Conservation (phyloP, 2,113 vertebrate species). For the Etheostoma cragini region DNA sequence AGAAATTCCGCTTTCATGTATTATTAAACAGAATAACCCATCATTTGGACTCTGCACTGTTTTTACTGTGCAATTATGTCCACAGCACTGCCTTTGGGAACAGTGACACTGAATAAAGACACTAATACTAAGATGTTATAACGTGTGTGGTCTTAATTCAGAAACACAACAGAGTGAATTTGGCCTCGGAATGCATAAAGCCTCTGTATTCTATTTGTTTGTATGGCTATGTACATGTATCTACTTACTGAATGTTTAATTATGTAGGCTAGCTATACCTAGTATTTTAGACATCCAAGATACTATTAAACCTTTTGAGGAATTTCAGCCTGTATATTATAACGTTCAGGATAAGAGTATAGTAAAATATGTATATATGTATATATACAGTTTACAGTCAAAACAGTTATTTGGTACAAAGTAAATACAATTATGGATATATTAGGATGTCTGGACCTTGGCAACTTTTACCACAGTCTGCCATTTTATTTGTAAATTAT, state of each 20-base stretch:
- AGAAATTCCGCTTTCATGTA: conserved; percentile 68
- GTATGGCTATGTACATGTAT: neutral
- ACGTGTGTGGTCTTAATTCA: neutral
- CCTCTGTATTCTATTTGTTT: neutral
- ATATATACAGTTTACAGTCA: neutral
- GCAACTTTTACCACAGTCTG: neutral
- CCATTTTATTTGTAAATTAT: neutral
- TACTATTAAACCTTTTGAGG: neutral
- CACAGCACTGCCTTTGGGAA: conserved; percentile 14
- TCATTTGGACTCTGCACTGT: conserved; percentile 61
- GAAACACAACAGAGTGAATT: conserved; percentile 1
- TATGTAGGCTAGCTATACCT: neutral
- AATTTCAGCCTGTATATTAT: too few species aligned
- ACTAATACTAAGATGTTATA: neutral
- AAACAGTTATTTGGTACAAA: neutral
- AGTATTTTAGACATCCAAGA: neutral
- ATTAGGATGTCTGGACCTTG: neutral
- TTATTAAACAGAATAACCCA: conserved; percentile 77
- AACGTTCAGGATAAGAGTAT: too few species aligned
- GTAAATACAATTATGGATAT: neutral
- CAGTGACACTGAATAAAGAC: conserved; percentile 12
- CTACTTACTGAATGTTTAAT: neutral
- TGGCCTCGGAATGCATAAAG: neutral
- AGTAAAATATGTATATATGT: too few species aligned
- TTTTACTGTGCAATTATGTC: conserved; percentile 36